phyloP scores from a whole-genome alignment of 2,113 vertebrate species.

The Sphyrna mokarran region DNA sequence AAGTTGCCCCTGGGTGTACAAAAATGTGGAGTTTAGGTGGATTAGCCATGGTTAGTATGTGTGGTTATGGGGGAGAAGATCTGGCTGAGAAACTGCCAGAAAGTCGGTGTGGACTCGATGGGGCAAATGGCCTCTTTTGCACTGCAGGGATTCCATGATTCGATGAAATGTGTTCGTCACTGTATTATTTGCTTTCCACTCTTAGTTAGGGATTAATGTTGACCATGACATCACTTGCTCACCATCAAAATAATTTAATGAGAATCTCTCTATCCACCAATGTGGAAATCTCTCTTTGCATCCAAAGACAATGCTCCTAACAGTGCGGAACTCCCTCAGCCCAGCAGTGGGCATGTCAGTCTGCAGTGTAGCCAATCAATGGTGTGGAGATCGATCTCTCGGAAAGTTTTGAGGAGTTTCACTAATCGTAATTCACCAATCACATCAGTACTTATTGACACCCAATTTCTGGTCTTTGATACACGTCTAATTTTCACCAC shows the following conservation, averaged over 20 bases:
- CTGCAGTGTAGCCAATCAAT: not conserved
- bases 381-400: not conserved
- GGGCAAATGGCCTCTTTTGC: too few species aligned
- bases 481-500: too few species aligned
- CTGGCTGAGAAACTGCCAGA: too few species aligned
- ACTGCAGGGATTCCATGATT: too few species aligned
- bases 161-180: not conserved
- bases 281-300: not conserved
- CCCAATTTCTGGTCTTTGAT: too few species aligned
- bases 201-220: not conserved
- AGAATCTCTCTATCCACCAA: not conserved
- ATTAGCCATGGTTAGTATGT: too few species aligned
- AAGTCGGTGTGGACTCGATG: too few species aligned
- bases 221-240: not conserved
- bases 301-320: not conserved
- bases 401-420: not conserved
- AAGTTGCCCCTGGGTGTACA: too few species aligned
- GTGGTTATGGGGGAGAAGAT: too few species aligned
- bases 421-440: not conserved
- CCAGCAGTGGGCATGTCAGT: not conserved
- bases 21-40: too few species aligned
- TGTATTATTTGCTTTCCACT: not conserved
- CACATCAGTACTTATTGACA: not conserved
- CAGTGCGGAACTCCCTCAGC: not conserved
- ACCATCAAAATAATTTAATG: not conserved